Evolutionary conservation across 2,888 invertebrate species (phyloP).

Genomic region (Aleiodes testaceus): DNA sequence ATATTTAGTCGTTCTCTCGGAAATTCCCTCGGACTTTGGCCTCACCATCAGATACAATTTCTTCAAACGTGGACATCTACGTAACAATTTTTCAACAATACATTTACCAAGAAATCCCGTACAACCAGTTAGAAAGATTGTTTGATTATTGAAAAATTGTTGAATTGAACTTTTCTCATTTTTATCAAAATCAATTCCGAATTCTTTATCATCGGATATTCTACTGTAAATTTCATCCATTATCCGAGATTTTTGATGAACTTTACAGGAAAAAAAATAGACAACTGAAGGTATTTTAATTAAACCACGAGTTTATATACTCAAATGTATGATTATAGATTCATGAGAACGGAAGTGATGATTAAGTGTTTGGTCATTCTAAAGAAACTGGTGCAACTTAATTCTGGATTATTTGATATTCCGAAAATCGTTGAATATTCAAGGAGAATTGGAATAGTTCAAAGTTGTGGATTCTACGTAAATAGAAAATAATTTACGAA

Average conservation of each 20-base stretch:
- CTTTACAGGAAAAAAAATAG: too few relatives aligned
- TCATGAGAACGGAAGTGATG: too few relatives aligned
- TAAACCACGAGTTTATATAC: too few relatives aligned
- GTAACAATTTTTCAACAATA: slow-evolving; percentile 59
- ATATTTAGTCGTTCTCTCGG: slow-evolving; percentile 52
- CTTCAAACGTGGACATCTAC: slow-evolving; percentile 55
- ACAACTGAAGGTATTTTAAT: too few relatives aligned
- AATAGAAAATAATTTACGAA: too few relatives aligned
- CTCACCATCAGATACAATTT: slow-evolving; percentile 56
- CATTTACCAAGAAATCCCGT: slow-evolving; percentile 59
- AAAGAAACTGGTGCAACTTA: too few relatives aligned
- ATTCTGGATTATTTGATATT: too few relatives aligned
- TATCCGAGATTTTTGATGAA: not conserved
- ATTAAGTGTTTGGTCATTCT: too few relatives aligned
- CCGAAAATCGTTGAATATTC: too few relatives aligned
- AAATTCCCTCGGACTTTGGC: slow-evolving; percentile 31
- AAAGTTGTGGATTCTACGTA: too few relatives aligned
- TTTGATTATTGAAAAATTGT: slow-evolving; percentile 57
- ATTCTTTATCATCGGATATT: not conserved
- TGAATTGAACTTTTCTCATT: slow-evolving; percentile 54
- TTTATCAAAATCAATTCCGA: slow-evolving; percentile 6
- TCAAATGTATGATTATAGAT: too few relatives aligned
- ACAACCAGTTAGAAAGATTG: slow-evolving; percentile 58
- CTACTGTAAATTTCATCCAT: not conserved
- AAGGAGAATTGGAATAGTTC: too few relatives aligned